Evolutionary conservation across 2,888 invertebrate species (phyloP).

Genomic region (Pasiphila rectangulata): DNA sequence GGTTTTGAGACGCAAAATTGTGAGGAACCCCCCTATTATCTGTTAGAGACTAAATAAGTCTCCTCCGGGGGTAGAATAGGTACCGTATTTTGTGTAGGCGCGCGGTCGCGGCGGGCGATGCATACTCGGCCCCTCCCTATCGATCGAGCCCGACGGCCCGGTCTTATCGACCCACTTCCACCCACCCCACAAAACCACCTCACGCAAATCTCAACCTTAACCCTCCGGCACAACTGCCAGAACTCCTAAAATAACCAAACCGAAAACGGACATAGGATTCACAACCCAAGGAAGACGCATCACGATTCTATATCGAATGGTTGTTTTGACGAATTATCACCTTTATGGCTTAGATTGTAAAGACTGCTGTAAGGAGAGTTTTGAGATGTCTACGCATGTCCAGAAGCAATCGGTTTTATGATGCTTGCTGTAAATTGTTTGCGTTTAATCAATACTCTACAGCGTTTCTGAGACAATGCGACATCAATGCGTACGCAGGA

Average conservation of each 20-base stretch:
- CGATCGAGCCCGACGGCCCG: conserved; percentile 63
- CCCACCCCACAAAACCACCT: conserved; percentile 44
- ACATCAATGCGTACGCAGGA: conserved; percentile 5
- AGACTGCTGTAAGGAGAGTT: conserved; percentile 46
- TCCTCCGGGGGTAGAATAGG: conserved; percentile 31
- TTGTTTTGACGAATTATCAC: conserved; percentile 61
- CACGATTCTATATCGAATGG: conserved; percentile 60
- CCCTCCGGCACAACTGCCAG: conserved; percentile 42
- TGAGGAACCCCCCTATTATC: conserved; percentile 33
- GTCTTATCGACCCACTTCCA: conserved; percentile 69
- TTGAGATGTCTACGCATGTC: conserved; percentile 73
- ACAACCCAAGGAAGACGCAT: conserved; percentile 60
- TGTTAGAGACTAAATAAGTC: conserved; percentile 41
- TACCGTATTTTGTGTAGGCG: conserved; percentile 56
- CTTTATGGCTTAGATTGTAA: conserved; percentile 62
- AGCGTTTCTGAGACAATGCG: conserved; percentile 18
- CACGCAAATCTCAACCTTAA: conserved; percentile 66
- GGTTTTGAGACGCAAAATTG: conserved; percentile 22
- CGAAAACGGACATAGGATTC: conserved; percentile 53
- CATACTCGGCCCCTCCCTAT: conserved; percentile 58
- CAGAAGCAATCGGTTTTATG: conserved; percentile 57
- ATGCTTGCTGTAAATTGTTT: conserved; percentile 40
- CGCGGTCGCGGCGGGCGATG: conserved; percentile 43
- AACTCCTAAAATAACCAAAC: conserved; percentile 37
- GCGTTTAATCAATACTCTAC: conserved; percentile 29